These are phyloP conservation scores for Distichodus sexfasciatus DNA, from an alignment of 2,797 vertebrate genomes.

Conservation along the genomic window DNA sequence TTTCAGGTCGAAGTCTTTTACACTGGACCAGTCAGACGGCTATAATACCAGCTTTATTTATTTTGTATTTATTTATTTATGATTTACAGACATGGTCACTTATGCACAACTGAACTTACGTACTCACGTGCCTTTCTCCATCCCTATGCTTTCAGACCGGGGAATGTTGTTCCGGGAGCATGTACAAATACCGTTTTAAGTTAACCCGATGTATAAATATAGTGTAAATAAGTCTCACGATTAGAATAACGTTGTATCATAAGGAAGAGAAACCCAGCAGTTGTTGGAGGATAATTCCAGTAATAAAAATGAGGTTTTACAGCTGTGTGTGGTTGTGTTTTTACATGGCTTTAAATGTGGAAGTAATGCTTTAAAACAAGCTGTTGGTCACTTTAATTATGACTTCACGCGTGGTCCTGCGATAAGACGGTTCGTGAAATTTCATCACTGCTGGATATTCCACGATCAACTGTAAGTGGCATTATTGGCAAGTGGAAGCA, in stretches of 20 bases:
- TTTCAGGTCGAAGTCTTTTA: too few species aligned
- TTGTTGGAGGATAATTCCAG: constrained; percentile 65
- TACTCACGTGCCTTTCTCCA: constrained; percentile 91
- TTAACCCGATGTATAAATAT: constrained; percentile 69
- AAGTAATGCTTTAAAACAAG: background rate
- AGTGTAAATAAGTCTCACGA: constrained; percentile 68
- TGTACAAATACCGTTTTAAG: constrained; percentile 79
- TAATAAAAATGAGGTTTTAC: constrained; percentile 64
- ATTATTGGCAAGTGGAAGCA: too few species aligned
- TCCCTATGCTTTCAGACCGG: constrained; percentile 73
- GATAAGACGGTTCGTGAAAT: too few species aligned
- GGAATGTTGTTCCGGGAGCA: constrained; percentile 79
- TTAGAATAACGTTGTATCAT: constrained; percentile 75
- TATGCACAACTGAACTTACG: constrained; percentile 71
- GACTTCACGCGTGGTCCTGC: too few species aligned
- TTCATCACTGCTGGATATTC: too few species aligned
- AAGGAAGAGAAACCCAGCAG: constrained; percentile 58
- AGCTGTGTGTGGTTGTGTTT: background rate
- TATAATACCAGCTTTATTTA: background rate
- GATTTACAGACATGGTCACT: constrained; percentile 75
- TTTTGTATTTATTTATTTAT: constrained; percentile 56
- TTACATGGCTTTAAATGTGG: too few species aligned
- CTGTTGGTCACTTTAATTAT: too few species aligned
- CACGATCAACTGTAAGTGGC: too few species aligned
- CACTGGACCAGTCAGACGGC: too few species aligned